phyloP scores from a whole-genome alignment of 2,888 invertebrate species.

The Alitta virens region DNA sequence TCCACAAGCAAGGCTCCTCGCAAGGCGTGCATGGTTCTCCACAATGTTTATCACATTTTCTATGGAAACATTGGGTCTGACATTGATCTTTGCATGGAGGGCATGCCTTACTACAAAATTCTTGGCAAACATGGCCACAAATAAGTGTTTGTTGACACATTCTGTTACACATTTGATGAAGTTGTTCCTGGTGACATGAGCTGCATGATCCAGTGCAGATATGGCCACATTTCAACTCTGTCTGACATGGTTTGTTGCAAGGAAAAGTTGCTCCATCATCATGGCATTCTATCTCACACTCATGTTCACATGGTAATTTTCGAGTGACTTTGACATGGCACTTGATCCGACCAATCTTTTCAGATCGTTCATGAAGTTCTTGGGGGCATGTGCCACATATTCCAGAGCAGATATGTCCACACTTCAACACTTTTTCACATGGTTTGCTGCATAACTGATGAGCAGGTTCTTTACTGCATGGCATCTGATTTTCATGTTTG shows the following conservation, averaged over 20 bases:
- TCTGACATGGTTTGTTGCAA: slow-evolving; percentile 33
- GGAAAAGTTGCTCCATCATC: slow-evolving; percentile 52
- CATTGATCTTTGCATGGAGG: slow-evolving; percentile 53
- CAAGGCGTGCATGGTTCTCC: slow-evolving; percentile 47
- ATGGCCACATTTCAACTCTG: too few relatives aligned
- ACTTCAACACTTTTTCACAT: too few relatives aligned
- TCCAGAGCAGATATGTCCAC: too few relatives aligned
- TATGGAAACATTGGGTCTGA: slow-evolving; percentile 50
- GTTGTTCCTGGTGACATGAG: slow-evolving; percentile 63
- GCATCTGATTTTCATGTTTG: too few relatives aligned
- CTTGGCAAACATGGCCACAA: slow-evolving; percentile 51
- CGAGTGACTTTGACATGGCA: too few relatives aligned
- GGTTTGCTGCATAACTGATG: too few relatives aligned
- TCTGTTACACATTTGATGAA: slow-evolving; percentile 64
- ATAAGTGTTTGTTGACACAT: slow-evolving; percentile 64
- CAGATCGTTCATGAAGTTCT: too few relatives aligned
- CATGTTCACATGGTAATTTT: too few relatives aligned
- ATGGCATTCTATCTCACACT: too few relatives aligned
- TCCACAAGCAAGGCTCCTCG: slow-evolving; percentile 50
- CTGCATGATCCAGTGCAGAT: slow-evolving; percentile 54
- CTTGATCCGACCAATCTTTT: too few relatives aligned
- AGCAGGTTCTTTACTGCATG: too few relatives aligned
- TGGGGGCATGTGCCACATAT: too few relatives aligned
- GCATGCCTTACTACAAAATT: slow-evolving; percentile 50
- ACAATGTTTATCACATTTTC: slow-evolving; percentile 42